Evolutionary conservation across 2,797 vertebrate species (phyloP), one percentile per base, ranked within the genome.

Genomic region (Karalla daura): DNA sequence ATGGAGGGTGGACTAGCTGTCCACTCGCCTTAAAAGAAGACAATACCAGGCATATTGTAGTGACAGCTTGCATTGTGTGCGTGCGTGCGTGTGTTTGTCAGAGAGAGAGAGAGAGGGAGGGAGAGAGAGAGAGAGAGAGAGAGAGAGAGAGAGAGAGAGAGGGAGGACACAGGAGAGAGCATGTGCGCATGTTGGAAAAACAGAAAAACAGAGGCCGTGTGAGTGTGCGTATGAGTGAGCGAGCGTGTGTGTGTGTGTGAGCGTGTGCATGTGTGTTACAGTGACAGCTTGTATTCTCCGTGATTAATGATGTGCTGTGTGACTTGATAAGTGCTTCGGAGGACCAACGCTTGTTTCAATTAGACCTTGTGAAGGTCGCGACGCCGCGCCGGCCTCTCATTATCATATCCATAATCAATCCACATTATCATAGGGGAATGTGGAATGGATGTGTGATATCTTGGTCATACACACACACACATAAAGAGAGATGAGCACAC

Each of bases 361-460:
- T 92, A 92, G 91, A 92, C 91, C 91, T 92, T 92, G 90, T 92
- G 91, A 92, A 92, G 91, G 91, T 92, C 91, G 90, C 86, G 88
- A 90, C 84, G 89, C 90, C 84, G 84, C 68, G 84, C 89, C 84
- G 91, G 91, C 91, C 90, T 90, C 91, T 92, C 91, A 92, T 92
- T 92, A 92, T 92, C 91, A 92, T 92, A 91, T 92, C 91, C 91
- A 92, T 92, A 92, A 92, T 92, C 91, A 92, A 92, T 92, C 91
- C 91, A 91, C 90, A 92, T 92, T 92, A 91, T 91, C 91, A 91
- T 91, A 86, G 86, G 84, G 80, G 84, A 90, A 91, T 89, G 88
- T 85, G 81, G 76, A 89, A 84, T 89, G 86, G 88, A 84, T 91
- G 90, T 89, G 89, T 87, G 86, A 91, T 91, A 89, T 87, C 89